Evolutionary conservation across 2,113 vertebrate genomes (phyloP).

Genomic region (Myrmecobius fasciatus): DNA sequence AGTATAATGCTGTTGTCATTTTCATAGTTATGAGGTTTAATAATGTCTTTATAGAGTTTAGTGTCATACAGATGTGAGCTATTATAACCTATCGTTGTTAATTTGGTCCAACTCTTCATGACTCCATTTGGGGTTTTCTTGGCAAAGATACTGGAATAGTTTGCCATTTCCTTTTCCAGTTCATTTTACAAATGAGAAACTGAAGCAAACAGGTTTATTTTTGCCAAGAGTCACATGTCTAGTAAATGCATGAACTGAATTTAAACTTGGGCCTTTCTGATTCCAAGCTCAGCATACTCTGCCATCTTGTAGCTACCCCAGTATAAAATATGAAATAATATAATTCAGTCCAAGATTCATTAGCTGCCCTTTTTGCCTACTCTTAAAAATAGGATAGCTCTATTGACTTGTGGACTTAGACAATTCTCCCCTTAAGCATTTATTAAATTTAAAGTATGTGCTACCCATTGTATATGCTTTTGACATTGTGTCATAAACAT

Average conservation of each 20-base stretch:
- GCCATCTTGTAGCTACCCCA: not conserved
- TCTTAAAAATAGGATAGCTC: not conserved
- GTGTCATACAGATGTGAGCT: not conserved
- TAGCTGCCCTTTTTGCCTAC: not conserved
- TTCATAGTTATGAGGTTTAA: not conserved
- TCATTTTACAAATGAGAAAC: not conserved
- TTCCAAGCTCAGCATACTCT: not conserved
- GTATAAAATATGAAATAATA: not conserved
- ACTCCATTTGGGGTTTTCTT: not conserved
- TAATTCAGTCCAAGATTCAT: not conserved
- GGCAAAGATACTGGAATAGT: not conserved
- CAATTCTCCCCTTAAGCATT: not conserved
- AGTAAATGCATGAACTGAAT: not conserved
- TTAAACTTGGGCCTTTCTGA: not conserved
- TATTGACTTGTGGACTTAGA: not conserved
- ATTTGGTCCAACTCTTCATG: not conserved
- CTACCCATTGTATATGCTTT: not conserved
- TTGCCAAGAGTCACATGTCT: not conserved
- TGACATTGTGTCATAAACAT: not conserved
- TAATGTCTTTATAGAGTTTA: not conserved
- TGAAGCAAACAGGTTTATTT: not conserved
- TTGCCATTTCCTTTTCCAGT: not conserved
- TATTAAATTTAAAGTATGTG: not conserved
- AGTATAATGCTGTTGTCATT: not conserved
- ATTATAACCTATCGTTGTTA: not conserved